phyloP scores from a whole-genome alignment of 2,797 vertebrate species.

The Sebastes reedi region DNA sequence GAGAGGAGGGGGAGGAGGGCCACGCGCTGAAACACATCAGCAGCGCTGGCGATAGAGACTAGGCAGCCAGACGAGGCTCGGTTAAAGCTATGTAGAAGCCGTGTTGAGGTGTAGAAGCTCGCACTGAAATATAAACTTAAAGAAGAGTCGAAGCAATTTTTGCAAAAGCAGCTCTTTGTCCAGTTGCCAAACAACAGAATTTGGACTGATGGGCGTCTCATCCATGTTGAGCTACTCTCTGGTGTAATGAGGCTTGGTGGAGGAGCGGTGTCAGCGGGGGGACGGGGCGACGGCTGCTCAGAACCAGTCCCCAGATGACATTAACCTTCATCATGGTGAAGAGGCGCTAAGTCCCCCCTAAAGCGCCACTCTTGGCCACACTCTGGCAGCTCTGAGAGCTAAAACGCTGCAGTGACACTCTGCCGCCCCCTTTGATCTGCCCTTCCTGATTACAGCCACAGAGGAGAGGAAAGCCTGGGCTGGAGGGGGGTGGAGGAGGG shows the following conservation, averaged over 20 bases:
- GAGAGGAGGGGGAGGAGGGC: constrained; percentile 43
- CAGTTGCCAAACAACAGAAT: constrained; percentile 63
- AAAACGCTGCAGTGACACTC: constrained; percentile 80
- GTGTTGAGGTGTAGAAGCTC: constrained; percentile 8
- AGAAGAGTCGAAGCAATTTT: constrained; percentile 40
- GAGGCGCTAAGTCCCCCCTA: constrained; percentile 77
- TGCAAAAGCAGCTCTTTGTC: constrained; percentile 47
- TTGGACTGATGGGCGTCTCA: constrained; percentile 57
- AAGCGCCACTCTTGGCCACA: constrained; percentile 77
- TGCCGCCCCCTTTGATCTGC: constrained; percentile 83
- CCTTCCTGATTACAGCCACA: constrained; percentile 80
- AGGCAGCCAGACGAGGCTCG: constrained; percentile 18
- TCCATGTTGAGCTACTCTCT: constrained; percentile 60
- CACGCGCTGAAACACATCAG: constrained; percentile 51
- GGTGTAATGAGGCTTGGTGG: constrained; percentile 72
- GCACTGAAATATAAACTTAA: constrained; percentile 37
- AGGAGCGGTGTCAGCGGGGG: constrained; percentile 52
- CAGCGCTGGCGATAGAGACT: constrained; percentile 23
- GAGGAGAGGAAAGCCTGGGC: constrained; percentile 61
- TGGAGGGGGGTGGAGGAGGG: constrained; percentile 34
- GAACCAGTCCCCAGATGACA: constrained; percentile 79
- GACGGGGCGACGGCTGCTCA: constrained; percentile 46
- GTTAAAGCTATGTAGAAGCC: constrained; percentile 3
- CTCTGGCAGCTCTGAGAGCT: constrained; percentile 79
- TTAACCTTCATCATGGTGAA: constrained; percentile 84